These are phyloP conservation scores for Neodontobutis hainanensis DNA, from an alignment of 2,113 vertebrate species.

Conservation along the genomic window DNA sequence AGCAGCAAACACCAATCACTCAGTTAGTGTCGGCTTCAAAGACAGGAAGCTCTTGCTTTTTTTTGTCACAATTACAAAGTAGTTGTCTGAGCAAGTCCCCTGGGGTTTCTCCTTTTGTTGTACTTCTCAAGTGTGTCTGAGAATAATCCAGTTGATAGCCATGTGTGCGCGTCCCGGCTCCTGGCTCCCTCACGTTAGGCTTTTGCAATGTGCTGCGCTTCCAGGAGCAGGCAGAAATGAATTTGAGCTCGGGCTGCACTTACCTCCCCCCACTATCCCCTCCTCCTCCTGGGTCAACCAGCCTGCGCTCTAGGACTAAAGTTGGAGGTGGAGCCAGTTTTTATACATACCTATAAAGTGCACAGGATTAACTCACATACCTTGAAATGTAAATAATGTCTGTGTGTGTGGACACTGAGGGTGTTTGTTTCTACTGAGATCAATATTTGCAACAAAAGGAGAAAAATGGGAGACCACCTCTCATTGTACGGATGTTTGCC, in stretches of 20 bases:
- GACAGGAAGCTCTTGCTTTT: conserved; percentile 21
- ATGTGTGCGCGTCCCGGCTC: conserved; percentile 29
- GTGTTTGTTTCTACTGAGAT: conserved; percentile 2
- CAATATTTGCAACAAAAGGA: conserved; percentile 6
- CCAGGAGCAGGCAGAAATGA: conserved; percentile 64
- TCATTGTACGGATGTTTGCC: conserved; percentile 5
- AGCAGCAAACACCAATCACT: conserved; percentile 4
- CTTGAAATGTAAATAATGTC: not conserved
- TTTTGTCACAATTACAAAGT: conserved; percentile 17
- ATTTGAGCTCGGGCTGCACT: conserved; percentile 61
- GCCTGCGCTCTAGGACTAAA: conserved; percentile 70
- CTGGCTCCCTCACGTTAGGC: conserved; percentile 39
- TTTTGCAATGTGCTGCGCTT: conserved; percentile 57
- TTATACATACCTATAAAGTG: conserved; percentile 65
- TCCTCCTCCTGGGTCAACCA: conserved; percentile 65
- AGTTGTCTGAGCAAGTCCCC: conserved; percentile 32
- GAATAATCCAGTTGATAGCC: conserved; percentile 59
- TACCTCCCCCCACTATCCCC: conserved; percentile 51
- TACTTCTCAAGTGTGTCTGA: conserved; percentile 33
- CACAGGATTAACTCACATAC: conserved; percentile 20
- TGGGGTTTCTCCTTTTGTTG: conserved; percentile 24
- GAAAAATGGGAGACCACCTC: not conserved
- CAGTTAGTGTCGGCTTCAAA: conserved; percentile 20
- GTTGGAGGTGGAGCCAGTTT: conserved; percentile 62
- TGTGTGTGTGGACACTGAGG: not conserved